phyloP scores from a whole-genome alignment of 2,797 vertebrate genomes.

The Aeoliscus strigatus region DNA sequence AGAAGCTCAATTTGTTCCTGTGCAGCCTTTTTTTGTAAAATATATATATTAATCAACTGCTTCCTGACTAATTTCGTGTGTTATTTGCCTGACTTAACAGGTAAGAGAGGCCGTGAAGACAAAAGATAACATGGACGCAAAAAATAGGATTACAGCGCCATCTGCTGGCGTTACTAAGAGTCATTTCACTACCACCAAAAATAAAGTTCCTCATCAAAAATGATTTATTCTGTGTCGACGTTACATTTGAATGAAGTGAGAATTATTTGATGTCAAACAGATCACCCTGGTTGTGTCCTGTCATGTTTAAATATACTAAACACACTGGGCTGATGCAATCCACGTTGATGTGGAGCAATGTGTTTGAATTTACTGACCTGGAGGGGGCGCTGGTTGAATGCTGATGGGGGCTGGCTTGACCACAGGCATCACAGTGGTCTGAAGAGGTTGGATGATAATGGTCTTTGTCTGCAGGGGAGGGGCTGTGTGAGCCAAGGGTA shows the following conservation, averaged over 20 bases:
- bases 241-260: background rate
- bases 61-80: background rate
- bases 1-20: background rate
- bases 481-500: constrained; percentile 74
- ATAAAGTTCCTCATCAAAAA: background rate
- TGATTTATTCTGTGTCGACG: background rate
- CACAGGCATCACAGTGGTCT: constrained; percentile 74
- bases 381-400: constrained; percentile 82
- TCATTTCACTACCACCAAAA: background rate
- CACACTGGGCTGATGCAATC: constrained; percentile 8
- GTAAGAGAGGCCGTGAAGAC: background rate
- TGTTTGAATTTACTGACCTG: constrained; percentile 72
- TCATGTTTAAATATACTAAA: background rate
- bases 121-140: background rate
- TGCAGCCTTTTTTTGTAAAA: background rate
- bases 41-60: too few species aligned
- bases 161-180: constrained; percentile 46
- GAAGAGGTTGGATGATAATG: constrained; percentile 89
- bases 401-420: constrained; percentile 79
- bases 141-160: constrained; percentile 42
- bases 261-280: background rate
- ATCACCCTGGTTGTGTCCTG: background rate
- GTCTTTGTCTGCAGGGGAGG: constrained; percentile 81
- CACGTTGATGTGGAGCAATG: background rate
- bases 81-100: constrained; percentile 1